A percentile compares a stretch with the other conserved stretches of the same genome.
These are phyloP conservation scores for Anguilla anguilla DNA, from an alignment of 2,797 vertebrate genomes.

Conservation along the genomic window DNA sequence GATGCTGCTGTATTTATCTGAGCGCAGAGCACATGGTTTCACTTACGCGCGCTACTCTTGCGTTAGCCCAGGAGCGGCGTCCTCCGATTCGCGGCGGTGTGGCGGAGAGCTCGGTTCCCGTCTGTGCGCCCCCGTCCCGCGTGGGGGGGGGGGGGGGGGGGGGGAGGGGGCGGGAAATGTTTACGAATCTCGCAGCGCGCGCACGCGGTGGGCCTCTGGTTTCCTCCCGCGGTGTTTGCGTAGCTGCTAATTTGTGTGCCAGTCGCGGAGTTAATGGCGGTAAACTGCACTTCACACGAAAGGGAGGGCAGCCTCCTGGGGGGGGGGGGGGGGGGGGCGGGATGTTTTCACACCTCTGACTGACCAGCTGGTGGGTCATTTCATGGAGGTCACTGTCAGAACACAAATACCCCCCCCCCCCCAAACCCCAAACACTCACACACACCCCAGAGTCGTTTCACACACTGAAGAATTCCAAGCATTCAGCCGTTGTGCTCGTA, in stretches of 20 bases:
- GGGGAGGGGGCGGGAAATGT: not conserved
- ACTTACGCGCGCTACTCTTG: conserved; percentile 42
- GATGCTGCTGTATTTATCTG: conserved; percentile 47
- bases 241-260: conserved; percentile 6
- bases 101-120: not conserved
- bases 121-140: not conserved
- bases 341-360: not conserved
- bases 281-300: not conserved
- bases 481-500: not conserved
- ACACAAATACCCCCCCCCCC: not conserved
- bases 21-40: conserved; percentile 54
- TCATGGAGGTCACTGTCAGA: not conserved
- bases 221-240: conserved; percentile 1
- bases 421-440: not conserved
- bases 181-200: not conserved
- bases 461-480: not conserved
- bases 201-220: not conserved
- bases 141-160: too few relatives aligned
- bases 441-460: conserved; percentile 5
- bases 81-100: conserved; percentile 24
- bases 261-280: not conserved
- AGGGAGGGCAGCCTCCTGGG: not conserved
- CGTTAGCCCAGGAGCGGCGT: conserved; percentile 19
- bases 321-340: not conserved
- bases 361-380: conserved; percentile 2